Evolutionary conservation across 1,140 invertebrate species (phyloP), one percentile per base, ranked within the genome.

Genomic region (Leptonema lineaticorne): DNA sequence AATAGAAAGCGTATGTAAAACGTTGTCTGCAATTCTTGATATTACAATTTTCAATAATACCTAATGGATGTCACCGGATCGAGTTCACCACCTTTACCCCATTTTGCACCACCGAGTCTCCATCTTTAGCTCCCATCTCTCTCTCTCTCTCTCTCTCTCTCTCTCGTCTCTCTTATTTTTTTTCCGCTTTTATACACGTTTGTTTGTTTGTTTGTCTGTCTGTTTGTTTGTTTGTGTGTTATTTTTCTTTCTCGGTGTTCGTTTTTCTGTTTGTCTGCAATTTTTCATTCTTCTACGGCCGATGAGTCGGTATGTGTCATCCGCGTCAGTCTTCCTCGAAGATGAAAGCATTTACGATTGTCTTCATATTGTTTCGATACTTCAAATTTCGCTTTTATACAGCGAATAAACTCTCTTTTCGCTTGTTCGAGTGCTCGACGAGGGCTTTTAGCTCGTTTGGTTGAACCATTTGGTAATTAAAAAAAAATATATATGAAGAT

Each of bases 31-130:
- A 81, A 81, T 81, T 82, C 79, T 78, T 79, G 78, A 82, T 83
- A 83, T 83, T 83, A 81, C 81, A 83, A 83, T 83, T 81, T 82
- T 80, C 80, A 82, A 82, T 82, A 82, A 81, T 81, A 79, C 77
- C 80, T 81, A 82, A 82, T 82, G 81, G 79, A 82, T 80, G 78
- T 79, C 78, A 77, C 76, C 68, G 68, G 58, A 74, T 72, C 74
- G 76, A 27, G 22, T 80, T 78, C 79, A 76, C 77, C 77, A 76
- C n/a, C n/a, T n/a, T n/a, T n/a, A n/a, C 75, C 72, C 75, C 60
- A 2, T 58, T 41, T 16, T 48, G 14, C 56, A 9, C 45, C 50
- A n/a, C n/a, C n/a, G n/a, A n/a, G n/a, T n/a, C n/a, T n/a, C n/a
- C n/a, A n/a, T n/a, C n/a, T n/a, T n/a, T n/a, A n/a, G n/a, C n/a